Evolutionary conservation across 2,888 invertebrate species (phyloP).

Genomic region (Abrostola tripartita): DNA sequence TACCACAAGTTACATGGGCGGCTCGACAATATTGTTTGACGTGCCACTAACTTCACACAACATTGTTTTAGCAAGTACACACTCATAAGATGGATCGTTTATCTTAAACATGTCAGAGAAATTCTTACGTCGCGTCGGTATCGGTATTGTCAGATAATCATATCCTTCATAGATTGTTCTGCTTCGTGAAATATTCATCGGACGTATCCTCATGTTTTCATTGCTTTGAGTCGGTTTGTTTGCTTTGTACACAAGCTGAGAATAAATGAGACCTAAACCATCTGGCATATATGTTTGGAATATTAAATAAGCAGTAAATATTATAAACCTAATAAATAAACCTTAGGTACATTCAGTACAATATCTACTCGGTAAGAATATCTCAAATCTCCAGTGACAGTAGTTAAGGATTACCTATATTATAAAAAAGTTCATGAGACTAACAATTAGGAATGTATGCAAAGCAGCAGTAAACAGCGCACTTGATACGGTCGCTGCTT

Average conservation of each 20-base stretch:
- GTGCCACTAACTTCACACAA: constrained; percentile 17
- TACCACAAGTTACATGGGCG: constrained; percentile 26
- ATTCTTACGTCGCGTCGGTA: constrained; percentile 13
- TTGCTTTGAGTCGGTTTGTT: constrained; percentile 31
- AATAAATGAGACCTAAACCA: constrained; percentile 2
- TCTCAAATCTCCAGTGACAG: too few species aligned
- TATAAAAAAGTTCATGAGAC: not conserved
- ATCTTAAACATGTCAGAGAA: constrained; percentile 16
- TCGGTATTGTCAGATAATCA: constrained; percentile 13
- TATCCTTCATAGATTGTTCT: constrained; percentile 36
- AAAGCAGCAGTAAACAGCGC: constrained; percentile 29
- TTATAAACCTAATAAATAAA: too few species aligned
- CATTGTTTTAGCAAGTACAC: constrained; percentile 19
- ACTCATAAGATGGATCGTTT: constrained; percentile 24
- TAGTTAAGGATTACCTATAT: too few species aligned
- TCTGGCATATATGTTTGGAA: too few species aligned
- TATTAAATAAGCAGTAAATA: too few species aligned
- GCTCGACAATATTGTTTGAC: constrained; percentile 23
- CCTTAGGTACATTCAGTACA: too few species aligned
- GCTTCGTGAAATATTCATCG: constrained; percentile 55
- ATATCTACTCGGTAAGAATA: not conserved
- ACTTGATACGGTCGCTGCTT: constrained; percentile 33
- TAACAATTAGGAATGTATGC: constrained; percentile 20
- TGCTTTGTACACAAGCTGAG: not conserved
- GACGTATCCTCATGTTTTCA: constrained; percentile 18